Percentiles rank a stretch among this genome's conserved stretches.
Conservation (phyloP, 2,888 invertebrate species). For the Cephus spinipes region DNA sequence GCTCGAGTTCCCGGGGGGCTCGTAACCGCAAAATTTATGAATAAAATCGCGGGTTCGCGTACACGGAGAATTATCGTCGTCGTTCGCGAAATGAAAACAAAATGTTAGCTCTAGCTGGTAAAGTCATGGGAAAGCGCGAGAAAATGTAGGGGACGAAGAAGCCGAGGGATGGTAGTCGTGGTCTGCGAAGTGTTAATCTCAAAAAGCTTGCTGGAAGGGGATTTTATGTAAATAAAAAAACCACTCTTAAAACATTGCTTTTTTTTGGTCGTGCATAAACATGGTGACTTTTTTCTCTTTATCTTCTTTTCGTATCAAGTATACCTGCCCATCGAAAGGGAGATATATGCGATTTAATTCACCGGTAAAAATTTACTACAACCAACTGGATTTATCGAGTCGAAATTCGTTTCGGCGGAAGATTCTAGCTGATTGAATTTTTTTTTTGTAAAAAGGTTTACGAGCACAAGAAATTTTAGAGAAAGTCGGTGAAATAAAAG, state of each 20-base stretch:
- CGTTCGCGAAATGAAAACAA: neutral
- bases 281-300: neutral
- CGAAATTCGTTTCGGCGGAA: neutral
- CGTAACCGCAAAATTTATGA: slow-evolving; percentile 28
- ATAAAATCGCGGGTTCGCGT: slow-evolving; percentile 14
- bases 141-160: neutral
- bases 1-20: slow-evolving; percentile 14
- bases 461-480: neutral
- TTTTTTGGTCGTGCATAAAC: neutral
- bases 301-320: neutral
- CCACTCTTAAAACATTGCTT: neutral
- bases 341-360: neutral
- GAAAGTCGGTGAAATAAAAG: neutral
- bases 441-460: neutral
- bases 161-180: neutral
- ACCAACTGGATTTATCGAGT: neutral
- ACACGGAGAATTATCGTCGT: neutral
- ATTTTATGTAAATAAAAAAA: neutral
- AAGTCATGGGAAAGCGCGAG: neutral
- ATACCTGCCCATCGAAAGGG: neutral
- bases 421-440: neutral
- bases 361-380: neutral
- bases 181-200: neutral
- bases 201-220: neutral
- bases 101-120: neutral